These are phyloP conservation scores for Ciona savignyi DNA, from an alignment of 23 tunicate genomes.

Conservation along the genomic window DNA sequence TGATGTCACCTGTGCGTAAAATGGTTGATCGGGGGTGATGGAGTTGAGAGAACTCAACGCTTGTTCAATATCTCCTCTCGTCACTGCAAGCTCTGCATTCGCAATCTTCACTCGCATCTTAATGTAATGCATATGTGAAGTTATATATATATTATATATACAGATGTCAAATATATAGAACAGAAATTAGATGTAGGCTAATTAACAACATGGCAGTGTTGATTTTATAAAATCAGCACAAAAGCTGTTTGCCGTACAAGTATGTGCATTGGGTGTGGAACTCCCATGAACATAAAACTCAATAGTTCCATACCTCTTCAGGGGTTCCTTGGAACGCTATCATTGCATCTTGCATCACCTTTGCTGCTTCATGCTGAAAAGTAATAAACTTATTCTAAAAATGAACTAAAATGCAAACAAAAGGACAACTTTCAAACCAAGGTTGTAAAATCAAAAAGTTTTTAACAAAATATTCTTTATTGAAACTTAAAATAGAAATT, in stretches of 20 bases:
- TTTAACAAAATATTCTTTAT: no score
- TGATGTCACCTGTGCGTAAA: conserved; percentile 49
- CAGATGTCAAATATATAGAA: no score
- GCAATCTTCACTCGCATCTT: conserved; percentile 83
- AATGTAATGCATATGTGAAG: no score
- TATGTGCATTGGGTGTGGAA: background rate
- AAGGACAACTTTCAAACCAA: conserved; percentile 2
- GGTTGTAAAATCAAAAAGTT: no score
- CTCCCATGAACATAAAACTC: background rate
- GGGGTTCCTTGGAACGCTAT: conserved; percentile 83
- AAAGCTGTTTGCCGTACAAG: background rate
- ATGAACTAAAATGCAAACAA: background rate
- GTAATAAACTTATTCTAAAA: background rate
- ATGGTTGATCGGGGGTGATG: conserved; percentile 80
- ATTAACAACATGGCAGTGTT: background rate
- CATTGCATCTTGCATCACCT: conserved; percentile 95
- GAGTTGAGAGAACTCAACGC: conserved; percentile 52
- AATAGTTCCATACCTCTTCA: conserved; percentile 52
- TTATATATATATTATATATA: no score
- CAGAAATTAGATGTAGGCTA: background rate
- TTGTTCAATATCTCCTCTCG: conserved; percentile 78
- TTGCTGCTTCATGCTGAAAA: conserved; percentile 85
- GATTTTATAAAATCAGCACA: background rate
- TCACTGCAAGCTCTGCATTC: conserved; percentile 74
- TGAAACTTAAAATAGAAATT: no score